Evolutionary conservation across 2,888 invertebrate species (phyloP).

Genomic region (Sinhomidia bicolor): DNA sequence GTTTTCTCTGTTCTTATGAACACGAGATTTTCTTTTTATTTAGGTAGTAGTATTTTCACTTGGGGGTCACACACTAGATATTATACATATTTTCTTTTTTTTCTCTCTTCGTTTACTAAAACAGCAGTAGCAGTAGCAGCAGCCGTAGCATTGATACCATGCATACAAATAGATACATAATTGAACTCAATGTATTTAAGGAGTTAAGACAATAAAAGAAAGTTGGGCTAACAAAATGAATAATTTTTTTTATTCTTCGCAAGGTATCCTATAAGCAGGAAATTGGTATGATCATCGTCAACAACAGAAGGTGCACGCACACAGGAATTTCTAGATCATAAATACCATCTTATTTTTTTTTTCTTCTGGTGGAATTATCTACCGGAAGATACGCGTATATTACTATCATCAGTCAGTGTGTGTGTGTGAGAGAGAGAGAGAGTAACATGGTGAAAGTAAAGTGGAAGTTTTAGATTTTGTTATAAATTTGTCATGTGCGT

Average conservation of each 20-base stretch:
- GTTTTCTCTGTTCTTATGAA: neutral
- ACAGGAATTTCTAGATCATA: slow-evolving; percentile 15
- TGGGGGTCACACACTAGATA: no score
- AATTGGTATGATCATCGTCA: neutral
- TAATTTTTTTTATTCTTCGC: no score
- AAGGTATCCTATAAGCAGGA: neutral
- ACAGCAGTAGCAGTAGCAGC: no score
- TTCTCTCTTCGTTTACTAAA: no score
- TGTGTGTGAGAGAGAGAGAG: no score
- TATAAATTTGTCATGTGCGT: no score
- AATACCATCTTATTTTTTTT: neutral
- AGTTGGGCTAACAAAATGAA: neutral
- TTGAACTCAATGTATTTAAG: neutral
- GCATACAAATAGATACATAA: slow-evolving; percentile 39
- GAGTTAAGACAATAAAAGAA: neutral
- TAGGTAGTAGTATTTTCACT: no score
- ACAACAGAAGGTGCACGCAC: slow-evolving; percentile 14
- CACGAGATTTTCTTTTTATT: neutral
- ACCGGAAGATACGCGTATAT: slow-evolving; percentile 10
- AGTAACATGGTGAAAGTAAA: neutral
- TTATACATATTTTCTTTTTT: no score
- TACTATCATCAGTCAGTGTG: neutral
- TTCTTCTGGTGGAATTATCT: neutral
- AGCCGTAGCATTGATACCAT: neutral
- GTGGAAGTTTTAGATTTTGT: neutral